Conservation (phyloP, 2,888 invertebrate species). For the Tubiluchus corallicola region DNA sequence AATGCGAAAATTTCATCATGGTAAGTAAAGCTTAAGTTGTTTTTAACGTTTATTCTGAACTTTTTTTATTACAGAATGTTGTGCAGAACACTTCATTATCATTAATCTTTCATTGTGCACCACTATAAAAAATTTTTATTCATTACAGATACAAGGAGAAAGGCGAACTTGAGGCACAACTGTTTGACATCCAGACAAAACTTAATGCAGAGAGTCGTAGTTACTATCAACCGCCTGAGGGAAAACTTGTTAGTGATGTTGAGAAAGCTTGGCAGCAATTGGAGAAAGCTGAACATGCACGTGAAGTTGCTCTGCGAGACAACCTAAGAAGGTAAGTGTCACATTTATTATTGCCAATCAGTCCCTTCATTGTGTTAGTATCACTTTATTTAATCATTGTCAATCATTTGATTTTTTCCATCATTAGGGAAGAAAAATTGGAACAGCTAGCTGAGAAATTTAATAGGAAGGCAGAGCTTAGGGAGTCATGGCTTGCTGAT, state of each 20-base stretch:
- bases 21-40: too few species aligned
- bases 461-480: constrained; percentile 75
- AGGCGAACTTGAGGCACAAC: constrained; percentile 87
- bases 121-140: too few species aligned
- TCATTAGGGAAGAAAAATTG: constrained; percentile 55
- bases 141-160: constrained; percentile 66
- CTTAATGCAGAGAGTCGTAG: constrained; percentile 58
- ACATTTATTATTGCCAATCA: too few species aligned
- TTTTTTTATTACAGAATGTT: too few species aligned
- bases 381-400: constrained; percentile 11
- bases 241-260: constrained; percentile 79
- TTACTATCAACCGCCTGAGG: constrained; percentile 39
- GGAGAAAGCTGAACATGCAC: constrained; percentile 78
- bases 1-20: too few species aligned
- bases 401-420: too few species aligned
- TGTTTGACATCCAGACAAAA: constrained; percentile 88
- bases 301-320: constrained; percentile 76
- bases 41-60: too few species aligned
- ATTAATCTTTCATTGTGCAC: too few species aligned
- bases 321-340: constrained; percentile 66
- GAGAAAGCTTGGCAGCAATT: constrained; percentile 82
- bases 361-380: constrained; percentile 6
- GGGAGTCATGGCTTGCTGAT: constrained; percentile 88
- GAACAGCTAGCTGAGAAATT: constrained; percentile 91
- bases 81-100: too few species aligned